Evolutionary conservation across 2,797 vertebrate species (phyloP).

Genomic region (Odontamblyopus rebecca): DNA sequence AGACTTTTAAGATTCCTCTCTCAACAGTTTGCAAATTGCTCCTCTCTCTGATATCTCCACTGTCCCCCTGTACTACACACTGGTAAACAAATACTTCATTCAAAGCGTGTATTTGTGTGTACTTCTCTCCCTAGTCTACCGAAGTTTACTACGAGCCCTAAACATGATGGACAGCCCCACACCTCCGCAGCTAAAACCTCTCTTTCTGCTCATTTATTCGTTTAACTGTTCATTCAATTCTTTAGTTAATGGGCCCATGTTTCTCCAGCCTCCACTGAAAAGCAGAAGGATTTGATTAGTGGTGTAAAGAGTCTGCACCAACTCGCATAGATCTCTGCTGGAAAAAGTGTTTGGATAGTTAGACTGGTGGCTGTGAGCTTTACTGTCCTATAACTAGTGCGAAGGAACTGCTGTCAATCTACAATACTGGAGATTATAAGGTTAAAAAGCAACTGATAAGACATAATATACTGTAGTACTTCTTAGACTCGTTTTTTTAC

Average conservation of each 20-base stretch:
- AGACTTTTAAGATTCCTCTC: too few species aligned
- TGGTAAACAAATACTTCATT: not conserved
- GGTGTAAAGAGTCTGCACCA: not conserved
- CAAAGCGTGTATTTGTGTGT: not conserved
- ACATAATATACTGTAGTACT: not conserved
- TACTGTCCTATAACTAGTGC: not conserved
- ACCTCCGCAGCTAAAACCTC: conserved; percentile 18
- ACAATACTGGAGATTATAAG: not conserved
- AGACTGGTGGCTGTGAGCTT: conserved; percentile 1
- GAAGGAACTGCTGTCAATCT: not conserved
- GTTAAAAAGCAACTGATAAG: not conserved
- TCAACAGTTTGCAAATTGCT: not conserved
- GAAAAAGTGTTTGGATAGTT: not conserved
- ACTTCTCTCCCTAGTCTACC: not conserved
- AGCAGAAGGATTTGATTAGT: conserved; percentile 22
- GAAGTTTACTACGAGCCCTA: conserved; percentile 16
- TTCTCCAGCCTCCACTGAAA: conserved; percentile 16
- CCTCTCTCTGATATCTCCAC: not conserved
- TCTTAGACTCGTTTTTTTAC: not conserved
- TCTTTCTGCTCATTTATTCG: conserved; percentile 22
- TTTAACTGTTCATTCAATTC: conserved; percentile 30
- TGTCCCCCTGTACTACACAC: not conserved
- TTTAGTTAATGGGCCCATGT: conserved; percentile 16
- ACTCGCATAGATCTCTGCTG: conserved; percentile 7
- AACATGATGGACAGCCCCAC: conserved; percentile 19